Evolutionary conservation across 2,113 vertebrate genomes (phyloP), one percentile per base, ranked within the genome.

Genomic region (Cygnus atratus): DNA sequence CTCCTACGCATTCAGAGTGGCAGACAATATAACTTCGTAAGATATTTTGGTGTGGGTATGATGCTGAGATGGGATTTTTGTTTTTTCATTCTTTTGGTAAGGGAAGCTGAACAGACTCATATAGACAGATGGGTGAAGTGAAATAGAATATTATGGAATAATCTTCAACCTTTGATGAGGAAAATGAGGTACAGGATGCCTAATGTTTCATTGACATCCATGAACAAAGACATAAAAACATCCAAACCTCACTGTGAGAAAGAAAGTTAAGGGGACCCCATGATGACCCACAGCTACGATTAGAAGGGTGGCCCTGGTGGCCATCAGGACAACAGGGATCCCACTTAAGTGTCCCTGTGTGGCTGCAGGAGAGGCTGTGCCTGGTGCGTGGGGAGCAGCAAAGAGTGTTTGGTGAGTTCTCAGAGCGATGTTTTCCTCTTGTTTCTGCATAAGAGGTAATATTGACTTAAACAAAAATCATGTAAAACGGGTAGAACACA

Each of bases 81-180:
- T 93, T 90, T 94, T 46, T 90, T 74, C 67, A 57, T 90, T 85
- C 83, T 92, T 78, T 88, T 29, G 75, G 52, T 84, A 90, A 92
- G 59, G 73, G 72, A 93, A 81, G 72, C 72, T 75, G 88, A 93
- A 68, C 31, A 2, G 61, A 68, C 72, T 84, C 61, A 43, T 46
- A 31, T n/a, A 96, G 91, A 95, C 89, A 71, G 85, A 95, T 88
- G 79, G 52, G 72, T 80, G 88, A 95, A 96, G 66, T 82, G 62
- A 95, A 96, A 79, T 85, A 96, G 92, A 96, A 92, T 93, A 96
- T 93, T 92, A 94, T 62, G 82, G 92, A 94, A 96, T 93, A 84
- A 92, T 93, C 93, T 93, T 84, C 90, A 86, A 62, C 73, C 88
- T 96, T 93, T 80, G 87, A 81, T 91, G 76, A 91, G 48, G 84